A percentile compares a stretch with the other conserved stretches of the same genome.
Conservation (phyloP, 2,797 vertebrate genomes). For the Centroberyx gerrardi region DNA sequence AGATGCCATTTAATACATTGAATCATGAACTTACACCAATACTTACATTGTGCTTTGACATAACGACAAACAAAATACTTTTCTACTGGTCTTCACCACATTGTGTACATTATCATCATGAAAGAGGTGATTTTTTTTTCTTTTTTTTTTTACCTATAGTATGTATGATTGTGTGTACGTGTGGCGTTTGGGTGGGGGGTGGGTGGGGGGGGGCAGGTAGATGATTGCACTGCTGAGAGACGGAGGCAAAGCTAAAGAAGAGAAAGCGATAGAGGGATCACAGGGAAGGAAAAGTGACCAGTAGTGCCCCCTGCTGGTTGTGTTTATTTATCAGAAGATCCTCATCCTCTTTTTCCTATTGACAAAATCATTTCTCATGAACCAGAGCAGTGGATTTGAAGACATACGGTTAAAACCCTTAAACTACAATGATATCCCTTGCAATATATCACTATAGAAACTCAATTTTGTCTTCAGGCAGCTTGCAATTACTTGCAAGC, state of each 20-base stretch:
- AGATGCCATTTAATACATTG: neutral
- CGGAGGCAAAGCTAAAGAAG: neutral
- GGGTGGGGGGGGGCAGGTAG: neutral
- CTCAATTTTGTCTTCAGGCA: too few species aligned
- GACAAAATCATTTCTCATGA: too few species aligned
- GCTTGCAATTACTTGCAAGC: too few species aligned
- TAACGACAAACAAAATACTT: slow-evolving; percentile 9
- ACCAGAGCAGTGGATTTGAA: too few species aligned
- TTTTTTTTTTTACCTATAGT: neutral
- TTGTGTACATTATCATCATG: slow-evolving; percentile 21
- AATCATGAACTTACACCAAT: slow-evolving; percentile 3
- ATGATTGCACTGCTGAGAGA: neutral
- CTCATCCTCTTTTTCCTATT: too few species aligned
- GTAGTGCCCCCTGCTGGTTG: slow-evolving; percentile 18
- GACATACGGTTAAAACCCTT: too few species aligned
- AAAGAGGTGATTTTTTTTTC: slow-evolving; percentile 32
- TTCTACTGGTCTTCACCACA: slow-evolving; percentile 23
- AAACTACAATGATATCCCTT: too few species aligned
- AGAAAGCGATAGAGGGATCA: neutral
- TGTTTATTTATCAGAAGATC: too few species aligned
- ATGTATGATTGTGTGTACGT: slow-evolving; percentile 9
- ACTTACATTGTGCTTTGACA: slow-evolving; percentile 24
- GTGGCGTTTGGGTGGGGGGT: neutral
- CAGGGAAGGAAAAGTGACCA: neutral
- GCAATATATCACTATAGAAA: too few species aligned